Base-by-base conservation (phyloP, 2,797 vertebrate genomes). In the Tenualosa ilisha region DNA sequence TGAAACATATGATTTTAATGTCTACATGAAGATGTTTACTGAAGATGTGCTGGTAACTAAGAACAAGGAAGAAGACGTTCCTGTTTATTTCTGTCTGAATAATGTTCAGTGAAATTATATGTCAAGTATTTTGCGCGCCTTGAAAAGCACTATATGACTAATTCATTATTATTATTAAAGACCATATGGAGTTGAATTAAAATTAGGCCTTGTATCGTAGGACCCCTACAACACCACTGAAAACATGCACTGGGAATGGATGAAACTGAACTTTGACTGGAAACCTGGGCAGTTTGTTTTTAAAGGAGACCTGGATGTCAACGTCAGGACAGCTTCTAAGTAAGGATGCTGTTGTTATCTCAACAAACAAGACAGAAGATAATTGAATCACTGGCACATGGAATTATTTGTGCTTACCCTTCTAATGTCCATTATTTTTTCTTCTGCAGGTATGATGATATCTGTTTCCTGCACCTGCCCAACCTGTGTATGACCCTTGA, bases 211-310 rank as follows among this genome's bases (percentile, higher is more conserved):
- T 51, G 46, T 1, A 88, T 85, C 84, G 15, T 91, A 99, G 98
- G 98, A 99, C 86, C 98, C 98, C 0, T 99, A 99, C 90, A 99
- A 99, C 93, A 99, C 98, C 4, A 99, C 97, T 0, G 98, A 99
- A 93, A 99, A 99, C 92, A 92, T 99, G 95, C 98, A 99, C 92
- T 99, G 98, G 98, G 98, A 99, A 87, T 99, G 98, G 98, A 98
- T 68, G 90, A 97, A 95, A 82, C 93, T 99, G 13, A 96, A 96
- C 89, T 99, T 97, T 93, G 96, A 97, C 90, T 99, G 98, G 98
- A 98, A 96, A 81, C 96, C 97, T 0, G 97, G 98, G 24, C 96
- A 99, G 92, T 99, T 99, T 72, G 91, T 97, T 84, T 99, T 98
- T 91, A 97, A 96, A 93, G 98, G 98, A 72, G 96, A 97, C 92